Base-by-base conservation (phyloP, 2,888 invertebrate species). In the Trisateles emortualis region DNA sequence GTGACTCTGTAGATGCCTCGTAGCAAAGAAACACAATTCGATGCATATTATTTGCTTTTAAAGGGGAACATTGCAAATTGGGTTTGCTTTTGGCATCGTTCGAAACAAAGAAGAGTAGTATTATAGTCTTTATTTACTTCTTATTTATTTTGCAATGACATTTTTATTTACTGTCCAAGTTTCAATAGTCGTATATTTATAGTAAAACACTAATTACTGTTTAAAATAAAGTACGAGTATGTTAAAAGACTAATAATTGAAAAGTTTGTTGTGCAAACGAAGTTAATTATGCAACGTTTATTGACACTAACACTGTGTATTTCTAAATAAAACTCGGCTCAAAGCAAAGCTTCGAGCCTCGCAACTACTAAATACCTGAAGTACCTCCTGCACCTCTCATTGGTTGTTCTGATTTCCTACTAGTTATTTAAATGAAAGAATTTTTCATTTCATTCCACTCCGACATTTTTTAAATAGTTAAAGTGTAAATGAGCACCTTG, bases 371-470 rank as follows among this genome's bases (percentile, higher is more conserved):
- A 64, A 64, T 61, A 52, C 52, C 40, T 52, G 33, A 50, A 58
- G 46, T 24, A 54, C 46, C 33, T 47, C 45, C 55, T 52, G 46
- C 29, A 54, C 46, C 33, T 47, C 45, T 59, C 53, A 53, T 52
- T 11, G 33, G 43, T 64, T 55, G 46, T 56, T 59, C 53, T 48
- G n/a, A 39, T 41, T 53, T n/a, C 30, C 32, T 44, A 30, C 39
- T 42, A 48, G 42, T 47, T 64, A 68, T 68, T 68, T 64, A 48
- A 62, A 55, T 47, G 53, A 70, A 77, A 79, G 68, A 80, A 83
- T 79, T 81, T 81, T 73, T 81, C 74, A 78, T 81, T 81, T 74
- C 53, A 67, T 49, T 72, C 57, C 58, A 65, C 64, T 69, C 65
- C 55, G 59, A 57, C 51, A 60, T 74, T 76, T 78, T 75, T 71